Percentiles rank a stretch among this genome's conserved stretches.
phyloP scores from a whole-genome alignment of 1,140 invertebrate genomes.

The Druon quercuslanigerum region DNA sequence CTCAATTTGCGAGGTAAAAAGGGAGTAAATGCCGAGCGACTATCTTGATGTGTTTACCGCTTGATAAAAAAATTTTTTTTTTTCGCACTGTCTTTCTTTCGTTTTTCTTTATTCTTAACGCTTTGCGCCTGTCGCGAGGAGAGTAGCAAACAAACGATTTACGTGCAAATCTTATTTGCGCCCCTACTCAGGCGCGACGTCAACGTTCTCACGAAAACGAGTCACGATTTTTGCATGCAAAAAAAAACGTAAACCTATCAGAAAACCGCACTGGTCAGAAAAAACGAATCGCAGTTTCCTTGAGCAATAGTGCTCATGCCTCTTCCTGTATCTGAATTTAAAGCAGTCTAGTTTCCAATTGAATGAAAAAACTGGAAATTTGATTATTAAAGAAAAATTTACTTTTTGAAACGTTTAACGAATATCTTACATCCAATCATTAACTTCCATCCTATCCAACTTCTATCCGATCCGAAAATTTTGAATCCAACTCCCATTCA shows the following conservation, averaged over 20 bases:
- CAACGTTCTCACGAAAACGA: conserved; percentile 40
- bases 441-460: no score
- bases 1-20: neutral
- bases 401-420: no score
- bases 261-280: no score
- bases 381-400: no score
- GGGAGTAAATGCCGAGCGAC: conserved; percentile 32
- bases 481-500: no score
- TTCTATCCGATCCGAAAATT: no score
- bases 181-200: conserved; percentile 42
- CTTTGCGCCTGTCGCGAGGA: conserved; percentile 38
- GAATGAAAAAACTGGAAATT: no score
- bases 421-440: no score
- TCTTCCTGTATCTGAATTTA: no score
- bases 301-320: no score
- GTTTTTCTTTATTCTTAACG: conserved; percentile 36
- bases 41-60: conserved; percentile 55
- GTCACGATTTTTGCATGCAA: conserved; percentile 48
- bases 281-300: no score
- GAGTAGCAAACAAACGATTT: conserved; percentile 56
- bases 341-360: no score
- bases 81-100: conserved; percentile 49
- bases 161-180: conserved; percentile 63
- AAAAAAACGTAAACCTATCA: neutral
- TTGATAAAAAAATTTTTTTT: conserved; percentile 54